These are phyloP conservation scores for Simalia tracyae DNA, from an alignment of 2,797 vertebrate species.

Conservation along the genomic window DNA sequence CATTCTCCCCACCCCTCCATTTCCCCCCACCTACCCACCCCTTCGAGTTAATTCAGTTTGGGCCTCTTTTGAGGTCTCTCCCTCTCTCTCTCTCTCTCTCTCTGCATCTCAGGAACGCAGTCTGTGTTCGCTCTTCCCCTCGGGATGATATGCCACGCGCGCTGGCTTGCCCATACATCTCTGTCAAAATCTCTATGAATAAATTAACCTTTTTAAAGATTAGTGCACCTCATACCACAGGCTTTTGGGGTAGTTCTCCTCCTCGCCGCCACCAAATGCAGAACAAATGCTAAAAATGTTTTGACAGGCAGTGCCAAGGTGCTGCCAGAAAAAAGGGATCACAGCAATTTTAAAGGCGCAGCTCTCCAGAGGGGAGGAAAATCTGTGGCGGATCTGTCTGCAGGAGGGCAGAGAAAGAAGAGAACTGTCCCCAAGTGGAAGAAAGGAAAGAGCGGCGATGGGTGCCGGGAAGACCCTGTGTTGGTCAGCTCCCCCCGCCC, in stretches of 20 bases:
- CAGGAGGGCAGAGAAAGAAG: conserved; percentile 61
- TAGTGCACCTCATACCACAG: conserved; percentile 98
- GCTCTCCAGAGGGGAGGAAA: not conserved
- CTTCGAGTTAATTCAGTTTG: not conserved
- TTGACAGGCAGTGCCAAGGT: conserved; percentile 80
- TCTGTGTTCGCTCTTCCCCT: conserved; percentile 63
- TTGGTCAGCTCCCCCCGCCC: not conserved
- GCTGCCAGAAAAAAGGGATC: conserved; percentile 70
- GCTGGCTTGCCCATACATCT: conserved; percentile 89
- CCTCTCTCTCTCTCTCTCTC: conserved; percentile 59
- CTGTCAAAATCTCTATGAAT: conserved; percentile 99
- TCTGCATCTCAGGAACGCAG: conserved; percentile 60
- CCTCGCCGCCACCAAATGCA: conserved; percentile 82
- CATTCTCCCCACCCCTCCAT: not conserved
- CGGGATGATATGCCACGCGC: conserved; percentile 87
- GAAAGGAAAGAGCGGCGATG: conserved; percentile 65
- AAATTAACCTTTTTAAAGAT: conserved; percentile 99
- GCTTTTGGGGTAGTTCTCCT: conserved; percentile 74
- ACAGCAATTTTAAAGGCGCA: conserved; percentile 6
- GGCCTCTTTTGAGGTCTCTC: conserved; percentile 67
- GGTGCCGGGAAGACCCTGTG: not conserved
- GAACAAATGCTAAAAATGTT: conserved; percentile 85
- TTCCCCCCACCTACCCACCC: not conserved
- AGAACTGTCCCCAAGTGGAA: conserved; percentile 48
- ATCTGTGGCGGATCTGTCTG: not conserved